Evolutionary conservation across 1,140 invertebrate species (phyloP).

Genomic region (Oncopeltus fasciatus): DNA sequence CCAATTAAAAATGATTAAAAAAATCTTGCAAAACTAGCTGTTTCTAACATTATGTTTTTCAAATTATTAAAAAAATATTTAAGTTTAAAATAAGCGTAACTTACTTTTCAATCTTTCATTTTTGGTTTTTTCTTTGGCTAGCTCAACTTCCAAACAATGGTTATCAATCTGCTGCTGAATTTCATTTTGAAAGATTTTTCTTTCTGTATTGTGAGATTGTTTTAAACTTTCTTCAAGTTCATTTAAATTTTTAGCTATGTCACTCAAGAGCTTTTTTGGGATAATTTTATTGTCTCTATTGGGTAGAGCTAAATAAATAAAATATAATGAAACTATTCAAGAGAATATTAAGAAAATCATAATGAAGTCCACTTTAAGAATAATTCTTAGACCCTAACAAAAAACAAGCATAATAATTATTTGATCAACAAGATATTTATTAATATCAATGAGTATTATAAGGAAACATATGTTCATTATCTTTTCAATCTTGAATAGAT

Average conservation of each 20-base stretch:
- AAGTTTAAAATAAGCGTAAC: too few species aligned
- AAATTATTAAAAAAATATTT: too few species aligned
- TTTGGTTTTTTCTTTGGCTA: background rate
- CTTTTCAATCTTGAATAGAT: too few species aligned
- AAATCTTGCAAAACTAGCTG: too few species aligned
- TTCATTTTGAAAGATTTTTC: background rate
- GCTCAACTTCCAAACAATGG: background rate
- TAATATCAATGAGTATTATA: too few species aligned
- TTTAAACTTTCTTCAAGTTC: background rate
- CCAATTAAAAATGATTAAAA: too few species aligned
- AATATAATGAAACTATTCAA: background rate
- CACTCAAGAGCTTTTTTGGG: background rate
- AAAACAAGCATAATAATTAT: too few species aligned
- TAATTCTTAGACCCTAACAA: background rate
- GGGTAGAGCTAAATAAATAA: too few species aligned
- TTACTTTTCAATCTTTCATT: slow-evolving; percentile 1
- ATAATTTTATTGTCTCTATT: too few species aligned
- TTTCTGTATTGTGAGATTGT: background rate
- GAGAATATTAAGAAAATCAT: background rate
- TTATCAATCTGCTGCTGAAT: background rate
- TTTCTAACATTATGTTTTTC: too few species aligned
- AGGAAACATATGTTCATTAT: too few species aligned
- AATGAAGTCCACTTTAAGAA: background rate
- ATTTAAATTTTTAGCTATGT: background rate
- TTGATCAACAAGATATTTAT: too few species aligned